Evolutionary conservation across 2,797 vertebrate genomes (phyloP).

Genomic region (Gambusia yucatana): DNA sequence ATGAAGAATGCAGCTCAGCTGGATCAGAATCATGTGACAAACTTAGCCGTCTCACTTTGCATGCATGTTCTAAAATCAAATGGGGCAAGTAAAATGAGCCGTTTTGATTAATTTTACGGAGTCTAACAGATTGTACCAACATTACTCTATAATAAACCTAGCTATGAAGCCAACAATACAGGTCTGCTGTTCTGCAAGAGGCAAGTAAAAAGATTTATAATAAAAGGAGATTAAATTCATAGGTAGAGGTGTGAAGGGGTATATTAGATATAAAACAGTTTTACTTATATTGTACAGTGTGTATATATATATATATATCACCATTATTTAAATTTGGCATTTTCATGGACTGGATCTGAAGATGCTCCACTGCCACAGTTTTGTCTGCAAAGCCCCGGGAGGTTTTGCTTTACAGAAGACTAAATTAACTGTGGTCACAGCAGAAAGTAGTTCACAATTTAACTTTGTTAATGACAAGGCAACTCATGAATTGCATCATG

Average conservation of each 20-base stretch:
- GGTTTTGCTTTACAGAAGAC: neutral
- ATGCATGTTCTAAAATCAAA: neutral
- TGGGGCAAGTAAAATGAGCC: neutral
- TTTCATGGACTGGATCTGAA: no score
- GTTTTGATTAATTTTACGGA: conserved; percentile 4
- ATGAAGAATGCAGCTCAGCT: conserved; percentile 12
- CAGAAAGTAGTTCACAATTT: neutral
- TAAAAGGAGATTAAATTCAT: neutral
- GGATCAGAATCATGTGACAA: conserved; percentile 1
- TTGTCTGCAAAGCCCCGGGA: no score
- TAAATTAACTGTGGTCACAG: neutral
- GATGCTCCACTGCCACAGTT: no score
- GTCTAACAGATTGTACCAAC: neutral
- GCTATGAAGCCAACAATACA: neutral
- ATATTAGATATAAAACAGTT: neutral
- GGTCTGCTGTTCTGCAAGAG: neutral
- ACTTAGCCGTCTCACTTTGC: neutral
- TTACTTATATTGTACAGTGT: neutral
- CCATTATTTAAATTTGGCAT: no score
- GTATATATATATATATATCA: no score
- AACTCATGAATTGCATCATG: neutral
- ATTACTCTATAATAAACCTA: neutral
- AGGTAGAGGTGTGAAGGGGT: neutral
- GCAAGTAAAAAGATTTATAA: neutral
- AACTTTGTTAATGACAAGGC: neutral